These are phyloP conservation scores for Myathropa florea DNA, from an alignment of 2,888 invertebrate genomes.

Conservation along the genomic window DNA sequence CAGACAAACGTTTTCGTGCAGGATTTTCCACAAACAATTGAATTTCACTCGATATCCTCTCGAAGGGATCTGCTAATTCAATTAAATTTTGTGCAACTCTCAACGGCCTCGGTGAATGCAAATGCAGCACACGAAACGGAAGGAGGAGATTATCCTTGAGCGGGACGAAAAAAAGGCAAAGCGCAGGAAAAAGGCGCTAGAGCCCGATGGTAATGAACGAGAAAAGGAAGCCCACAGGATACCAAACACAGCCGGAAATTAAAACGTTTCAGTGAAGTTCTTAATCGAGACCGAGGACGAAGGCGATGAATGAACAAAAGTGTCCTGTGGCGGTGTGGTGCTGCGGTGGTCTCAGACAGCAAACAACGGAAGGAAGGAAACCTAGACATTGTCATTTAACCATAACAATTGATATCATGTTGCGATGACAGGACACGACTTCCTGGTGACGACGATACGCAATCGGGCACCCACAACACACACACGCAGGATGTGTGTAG, in stretches of 20 bases:
- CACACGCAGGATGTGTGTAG: not conserved
- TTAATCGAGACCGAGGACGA: slow-evolving; percentile 3
- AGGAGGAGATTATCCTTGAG: slow-evolving; percentile 2
- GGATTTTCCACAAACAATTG: slow-evolving; percentile 64
- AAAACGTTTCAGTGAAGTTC: slow-evolving; percentile 42
- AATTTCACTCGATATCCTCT: slow-evolving; percentile 46
- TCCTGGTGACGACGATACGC: slow-evolving; percentile 23
- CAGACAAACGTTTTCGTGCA: not conserved
- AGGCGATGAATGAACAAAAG: not conserved
- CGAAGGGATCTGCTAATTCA: slow-evolving; percentile 51
- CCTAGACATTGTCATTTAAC: slow-evolving; percentile 18
- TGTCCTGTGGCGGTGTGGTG: not conserved
- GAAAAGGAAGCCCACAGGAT: slow-evolving; percentile 15
- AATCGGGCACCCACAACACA: not conserved
- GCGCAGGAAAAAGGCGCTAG: not conserved
- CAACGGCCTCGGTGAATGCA: not conserved
- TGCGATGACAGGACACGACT: slow-evolving; percentile 53
- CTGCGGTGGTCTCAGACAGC: not conserved
- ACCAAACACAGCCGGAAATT: slow-evolving; percentile 52
- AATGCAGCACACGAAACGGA: not conserved
- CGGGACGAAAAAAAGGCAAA: not conserved
- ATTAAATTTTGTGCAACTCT: slow-evolving; percentile 35
- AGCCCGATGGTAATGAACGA: not conserved
- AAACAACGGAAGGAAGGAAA: slow-evolving; percentile 36
- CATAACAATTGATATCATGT: slow-evolving; percentile 58